Percentiles rank a stretch among this genome's conserved stretches.
Evolutionary conservation across 2,797 vertebrate species (phyloP).

Genomic region (Squalus acanthias): DNA sequence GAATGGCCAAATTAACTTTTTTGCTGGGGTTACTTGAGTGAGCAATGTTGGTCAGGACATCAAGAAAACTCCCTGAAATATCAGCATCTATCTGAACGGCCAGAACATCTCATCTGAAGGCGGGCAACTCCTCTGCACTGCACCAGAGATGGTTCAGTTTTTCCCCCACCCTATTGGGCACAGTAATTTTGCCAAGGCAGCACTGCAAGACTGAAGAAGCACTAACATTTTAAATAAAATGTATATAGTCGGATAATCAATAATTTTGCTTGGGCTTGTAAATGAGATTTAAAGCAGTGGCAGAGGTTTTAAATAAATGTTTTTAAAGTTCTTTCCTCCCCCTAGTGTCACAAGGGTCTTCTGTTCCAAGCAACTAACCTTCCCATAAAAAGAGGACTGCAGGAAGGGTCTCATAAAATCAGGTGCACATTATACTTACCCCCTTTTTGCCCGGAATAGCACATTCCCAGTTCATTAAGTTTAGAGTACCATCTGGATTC

Average conservation of each 20-base stretch:
- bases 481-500: conserved; percentile 68
- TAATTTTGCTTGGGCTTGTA: background rate
- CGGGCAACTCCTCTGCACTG: background rate
- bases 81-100: background rate
- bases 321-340: background rate
- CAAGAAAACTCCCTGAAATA: background rate
- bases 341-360: background rate
- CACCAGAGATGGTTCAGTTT: background rate
- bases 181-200: background rate
- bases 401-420: background rate
- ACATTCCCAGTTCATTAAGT: conserved; percentile 71
- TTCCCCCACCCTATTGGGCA: background rate
- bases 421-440: conserved; percentile 49
- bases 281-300: background rate
- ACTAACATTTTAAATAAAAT: background rate
- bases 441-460: conserved; percentile 68
- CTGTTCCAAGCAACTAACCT: background rate
- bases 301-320: background rate
- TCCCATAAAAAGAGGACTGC: background rate
- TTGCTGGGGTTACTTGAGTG: background rate
- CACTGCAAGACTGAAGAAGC: background rate
- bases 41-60: background rate
- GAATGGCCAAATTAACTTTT: background rate
- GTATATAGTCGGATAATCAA: background rate
- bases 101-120: background rate